Evolutionary conservation across 1,140 invertebrate species (phyloP).

Genomic region (Campoletis sonorensis): DNA sequence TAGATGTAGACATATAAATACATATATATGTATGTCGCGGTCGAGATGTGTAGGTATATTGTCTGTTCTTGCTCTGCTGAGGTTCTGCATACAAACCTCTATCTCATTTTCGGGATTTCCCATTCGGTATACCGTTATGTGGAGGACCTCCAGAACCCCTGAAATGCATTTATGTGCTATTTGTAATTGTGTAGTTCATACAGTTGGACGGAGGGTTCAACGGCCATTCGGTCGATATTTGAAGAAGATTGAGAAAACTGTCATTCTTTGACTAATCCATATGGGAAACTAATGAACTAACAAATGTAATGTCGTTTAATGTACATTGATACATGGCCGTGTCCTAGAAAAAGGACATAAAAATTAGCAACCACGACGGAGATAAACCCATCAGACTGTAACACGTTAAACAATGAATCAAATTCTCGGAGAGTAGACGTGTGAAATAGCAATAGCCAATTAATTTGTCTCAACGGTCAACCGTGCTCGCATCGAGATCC

Average conservation of each 20-base stretch:
- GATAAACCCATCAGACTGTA: conserved; percentile 25
- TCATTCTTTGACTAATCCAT: too few relatives aligned
- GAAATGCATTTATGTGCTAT: not conserved
- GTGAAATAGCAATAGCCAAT: conserved; percentile 48
- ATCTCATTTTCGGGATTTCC: conserved; percentile 70
- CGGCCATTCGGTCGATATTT: not conserved
- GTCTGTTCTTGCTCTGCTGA: conserved; percentile 47
- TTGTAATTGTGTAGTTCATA: not conserved
- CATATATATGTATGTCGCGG: conserved; percentile 10
- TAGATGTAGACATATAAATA: not conserved
- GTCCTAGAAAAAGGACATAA: not conserved
- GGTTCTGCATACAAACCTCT: conserved; percentile 69
- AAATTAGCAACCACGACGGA: conserved; percentile 6
- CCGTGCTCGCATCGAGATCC: conserved; percentile 39
- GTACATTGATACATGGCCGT: not conserved
- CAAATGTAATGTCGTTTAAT: not conserved
- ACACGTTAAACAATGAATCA: conserved; percentile 42
- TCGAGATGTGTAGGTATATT: conserved; percentile 20
- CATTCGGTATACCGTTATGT: conserved; percentile 51
- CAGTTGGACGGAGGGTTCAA: not conserved
- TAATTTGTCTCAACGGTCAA: conserved; percentile 46
- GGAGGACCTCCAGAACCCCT: conserved; percentile 1
- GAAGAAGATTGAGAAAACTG: not conserved
- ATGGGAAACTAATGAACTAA: too few relatives aligned
- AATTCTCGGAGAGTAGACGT: conserved; percentile 40